Base-by-base conservation (phyloP, 2,113 vertebrate species). In the Charina bottae region DNA sequence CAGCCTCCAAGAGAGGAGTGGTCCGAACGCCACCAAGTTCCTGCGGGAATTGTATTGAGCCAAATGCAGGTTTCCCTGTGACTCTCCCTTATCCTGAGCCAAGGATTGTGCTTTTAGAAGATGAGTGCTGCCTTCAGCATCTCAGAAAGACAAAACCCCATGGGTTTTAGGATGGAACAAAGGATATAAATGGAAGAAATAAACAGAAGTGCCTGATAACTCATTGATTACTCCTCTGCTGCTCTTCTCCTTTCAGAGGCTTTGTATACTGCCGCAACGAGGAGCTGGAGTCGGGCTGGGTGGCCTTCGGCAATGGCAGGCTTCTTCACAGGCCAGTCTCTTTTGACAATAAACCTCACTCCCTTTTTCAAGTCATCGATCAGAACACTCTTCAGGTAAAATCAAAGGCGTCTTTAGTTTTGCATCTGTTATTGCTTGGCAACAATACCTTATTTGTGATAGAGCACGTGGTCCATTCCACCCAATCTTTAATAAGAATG, bases 191-290 rank as follows among this genome's bases (percentile, higher is more conserved):
- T 23, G 59, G n/a, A 28, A 28, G 59, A 54, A 53, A 85, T 11
- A 11, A 37, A 2, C 33, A 0, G 90, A 13, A 46, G 2, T 26
- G 2, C 10, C 5, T 54, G 60, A 15, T 88, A 33, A 89, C 68
- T 83, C 21, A 84, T 88, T 2, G 53, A 37, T 54, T 90, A 53
- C 55, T 23, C 0, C 86, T 0, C 83, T 93, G 7, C 90, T 90
- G 7, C 90, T 90, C 83, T 91, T 93, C 72, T 93, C 72, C 94
- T 84, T 94, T 55, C 96, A 99, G 99, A 95, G 99, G 99, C 4
- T 99, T 99, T 96, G 99, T 99, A 91, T 99, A 99, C 95, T 99
- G 98, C 96, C 98, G 99, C 62, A 99, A 99, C 0, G 99, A 99
- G 96, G 99, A 99, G 91, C 95, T 99, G 97, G 99, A 99, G 94